These are phyloP conservation scores for Aptenodytes patagonicus DNA, from an alignment of 2,113 vertebrate species.

Conservation along the genomic window DNA sequence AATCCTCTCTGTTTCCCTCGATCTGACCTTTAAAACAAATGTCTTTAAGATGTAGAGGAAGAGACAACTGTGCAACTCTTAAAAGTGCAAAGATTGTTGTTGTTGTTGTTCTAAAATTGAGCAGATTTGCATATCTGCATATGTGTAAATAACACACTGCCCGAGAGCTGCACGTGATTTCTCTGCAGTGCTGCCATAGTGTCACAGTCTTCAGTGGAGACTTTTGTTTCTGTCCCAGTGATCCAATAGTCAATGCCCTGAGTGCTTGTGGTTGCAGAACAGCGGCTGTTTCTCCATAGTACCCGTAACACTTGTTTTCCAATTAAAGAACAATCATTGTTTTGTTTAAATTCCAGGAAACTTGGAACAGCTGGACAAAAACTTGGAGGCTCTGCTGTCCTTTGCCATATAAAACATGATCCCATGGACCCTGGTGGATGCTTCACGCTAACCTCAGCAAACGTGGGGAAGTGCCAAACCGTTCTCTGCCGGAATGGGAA, in stretches of 20 bases:
- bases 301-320: not conserved
- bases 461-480: conserved; percentile 96
- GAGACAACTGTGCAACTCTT: not conserved
- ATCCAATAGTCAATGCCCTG: not conserved
- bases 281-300: not conserved
- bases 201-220: not conserved
- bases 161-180: not conserved
- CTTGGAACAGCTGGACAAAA: conserved; percentile 97
- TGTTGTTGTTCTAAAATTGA: not conserved
- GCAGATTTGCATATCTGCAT: not conserved
- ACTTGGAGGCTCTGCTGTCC: conserved; percentile 92
- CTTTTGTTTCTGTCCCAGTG: not conserved
- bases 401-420: conserved; percentile 96
- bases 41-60: not conserved
- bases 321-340: not conserved
- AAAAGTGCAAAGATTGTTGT: not conserved
- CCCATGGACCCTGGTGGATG: conserved; percentile 90
- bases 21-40: not conserved
- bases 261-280: not conserved
- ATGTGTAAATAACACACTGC: not conserved
- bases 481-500: conserved; percentile 94
- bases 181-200: not conserved
- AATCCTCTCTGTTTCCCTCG: not conserved
- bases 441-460: conserved; percentile 93
- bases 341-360: conserved; percentile 79